Evolutionary conservation across 1,140 invertebrate genomes (phyloP).

Genomic region (Zaprionus nigranus): DNA sequence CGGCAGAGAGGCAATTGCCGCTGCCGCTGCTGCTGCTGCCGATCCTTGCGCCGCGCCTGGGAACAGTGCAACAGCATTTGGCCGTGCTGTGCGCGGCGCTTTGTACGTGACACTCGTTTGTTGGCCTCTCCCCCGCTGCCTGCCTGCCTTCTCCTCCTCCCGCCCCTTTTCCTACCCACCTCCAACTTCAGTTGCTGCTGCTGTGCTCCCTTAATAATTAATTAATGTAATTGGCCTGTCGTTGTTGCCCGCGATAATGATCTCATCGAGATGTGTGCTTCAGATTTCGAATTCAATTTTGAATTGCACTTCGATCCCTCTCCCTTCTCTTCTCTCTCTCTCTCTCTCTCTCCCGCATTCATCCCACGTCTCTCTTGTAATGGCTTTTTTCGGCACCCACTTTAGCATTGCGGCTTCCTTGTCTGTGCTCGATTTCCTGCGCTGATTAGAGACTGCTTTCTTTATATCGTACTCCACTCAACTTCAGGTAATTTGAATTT

Average conservation of each 20-base stretch:
- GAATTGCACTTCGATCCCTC: constrained; percentile 53
- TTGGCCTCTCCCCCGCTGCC: background rate
- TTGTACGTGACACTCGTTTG: constrained; percentile 75
- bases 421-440: constrained; percentile 41
- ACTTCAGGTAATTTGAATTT: constrained; percentile 44
- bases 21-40: constrained; percentile 29
- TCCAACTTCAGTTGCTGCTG: constrained; percentile 7
- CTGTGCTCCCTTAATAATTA: constrained; percentile 79
- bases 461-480: background rate
- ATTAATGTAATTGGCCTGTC: constrained; percentile 84
- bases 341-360: background rate
- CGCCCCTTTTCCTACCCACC: background rate
- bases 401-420: constrained; percentile 22
- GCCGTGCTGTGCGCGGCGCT: constrained; percentile 41
- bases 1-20: constrained; percentile 37
- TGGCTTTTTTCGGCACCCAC: constrained; percentile 59
- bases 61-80: constrained; percentile 51
- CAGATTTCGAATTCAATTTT: constrained; percentile 80
- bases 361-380: constrained; percentile 20
- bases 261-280: constrained; percentile 81
- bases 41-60: constrained; percentile 54
- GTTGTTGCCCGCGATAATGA: constrained; percentile 80
- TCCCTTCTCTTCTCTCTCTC: background rate
- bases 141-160: constrained; percentile 1
- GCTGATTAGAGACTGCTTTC: constrained; percentile 34